Conservation (phyloP, 2,113 vertebrate species). For the Bostrychus sinensis region DNA sequence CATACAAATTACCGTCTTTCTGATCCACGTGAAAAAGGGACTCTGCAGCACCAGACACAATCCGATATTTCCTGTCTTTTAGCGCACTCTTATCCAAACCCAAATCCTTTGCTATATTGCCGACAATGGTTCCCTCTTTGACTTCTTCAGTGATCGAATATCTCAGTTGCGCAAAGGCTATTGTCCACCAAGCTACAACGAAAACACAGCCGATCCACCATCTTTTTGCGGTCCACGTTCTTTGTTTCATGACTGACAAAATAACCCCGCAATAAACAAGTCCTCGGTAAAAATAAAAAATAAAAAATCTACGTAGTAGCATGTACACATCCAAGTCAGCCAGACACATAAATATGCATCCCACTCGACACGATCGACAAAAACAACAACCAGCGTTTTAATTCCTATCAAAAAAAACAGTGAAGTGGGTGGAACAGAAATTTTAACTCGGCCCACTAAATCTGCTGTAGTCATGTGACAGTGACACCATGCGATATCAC, state of each 20-base stretch:
- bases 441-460: neutral
- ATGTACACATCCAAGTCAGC: too few relatives aligned
- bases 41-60: constrained; percentile 61
- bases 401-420: neutral
- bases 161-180: constrained; percentile 61
- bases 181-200: constrained; percentile 30
- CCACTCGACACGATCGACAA: neutral
- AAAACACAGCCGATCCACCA: constrained; percentile 11
- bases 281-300: neutral
- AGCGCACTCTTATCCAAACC: constrained; percentile 59
- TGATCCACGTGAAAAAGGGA: constrained; percentile 59
- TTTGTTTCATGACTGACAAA: constrained; percentile 54
- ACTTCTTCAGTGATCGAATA: constrained; percentile 69
- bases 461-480: neutral
- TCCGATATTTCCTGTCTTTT: constrained; percentile 58
- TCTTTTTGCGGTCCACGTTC: constrained; percentile 17
- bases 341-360: neutral
- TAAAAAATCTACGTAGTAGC: fast-evolving
- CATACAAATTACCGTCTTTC: constrained; percentile 57
- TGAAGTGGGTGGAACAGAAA: neutral
- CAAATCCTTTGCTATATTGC: constrained; percentile 72
- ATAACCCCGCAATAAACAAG: constrained; percentile 11
- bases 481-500: neutral
- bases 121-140: constrained; percentile 56
- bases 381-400: neutral